phyloP scores from a whole-genome alignment of 2,113 vertebrate genomes.

The Trachemys scripta region DNA sequence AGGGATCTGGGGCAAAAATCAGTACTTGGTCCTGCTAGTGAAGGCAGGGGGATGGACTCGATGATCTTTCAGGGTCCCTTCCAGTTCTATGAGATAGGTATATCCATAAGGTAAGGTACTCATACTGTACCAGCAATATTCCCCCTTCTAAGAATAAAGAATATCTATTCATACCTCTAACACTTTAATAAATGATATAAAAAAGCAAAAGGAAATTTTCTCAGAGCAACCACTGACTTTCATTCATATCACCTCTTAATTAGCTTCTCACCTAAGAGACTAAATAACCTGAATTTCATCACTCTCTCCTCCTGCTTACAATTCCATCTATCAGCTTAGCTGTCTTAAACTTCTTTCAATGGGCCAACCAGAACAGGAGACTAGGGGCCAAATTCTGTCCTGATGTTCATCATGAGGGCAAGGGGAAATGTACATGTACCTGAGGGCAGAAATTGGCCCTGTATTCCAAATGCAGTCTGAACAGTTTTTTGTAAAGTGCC shows the following conservation, averaged over 20 bases:
- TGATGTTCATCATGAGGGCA: constrained; percentile 30
- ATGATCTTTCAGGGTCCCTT: no score
- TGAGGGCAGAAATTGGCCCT: constrained; percentile 57
- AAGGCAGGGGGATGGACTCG: no score
- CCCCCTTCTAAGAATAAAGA: constrained; percentile 57
- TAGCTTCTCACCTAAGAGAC: constrained; percentile 1
- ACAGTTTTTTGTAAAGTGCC: constrained; percentile 18
- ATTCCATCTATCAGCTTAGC: background rate
- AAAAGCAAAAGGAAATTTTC: constrained; percentile 44
- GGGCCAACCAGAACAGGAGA: background rate
- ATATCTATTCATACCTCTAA: constrained; percentile 51
- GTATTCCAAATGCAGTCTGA: constrained; percentile 42
- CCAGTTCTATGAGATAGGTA: background rate
- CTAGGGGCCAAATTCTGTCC: background rate
- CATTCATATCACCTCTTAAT: constrained; percentile 16
- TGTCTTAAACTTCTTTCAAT: constrained; percentile 8
- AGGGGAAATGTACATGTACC: constrained; percentile 62
- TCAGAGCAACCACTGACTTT: constrained; percentile 34
- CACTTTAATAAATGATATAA: constrained; percentile 53
- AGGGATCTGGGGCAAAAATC: no score
- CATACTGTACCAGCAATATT: constrained; percentile 22
- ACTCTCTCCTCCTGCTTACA: background rate
- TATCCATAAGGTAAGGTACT: constrained; percentile 20
- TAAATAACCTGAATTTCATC: background rate
- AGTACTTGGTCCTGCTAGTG: no score